Percentiles rank a stretch among this genome's conserved stretches.
Evolutionary conservation across 2,113 vertebrate species (phyloP).

Genomic region (Oreocharis arfaki): DNA sequence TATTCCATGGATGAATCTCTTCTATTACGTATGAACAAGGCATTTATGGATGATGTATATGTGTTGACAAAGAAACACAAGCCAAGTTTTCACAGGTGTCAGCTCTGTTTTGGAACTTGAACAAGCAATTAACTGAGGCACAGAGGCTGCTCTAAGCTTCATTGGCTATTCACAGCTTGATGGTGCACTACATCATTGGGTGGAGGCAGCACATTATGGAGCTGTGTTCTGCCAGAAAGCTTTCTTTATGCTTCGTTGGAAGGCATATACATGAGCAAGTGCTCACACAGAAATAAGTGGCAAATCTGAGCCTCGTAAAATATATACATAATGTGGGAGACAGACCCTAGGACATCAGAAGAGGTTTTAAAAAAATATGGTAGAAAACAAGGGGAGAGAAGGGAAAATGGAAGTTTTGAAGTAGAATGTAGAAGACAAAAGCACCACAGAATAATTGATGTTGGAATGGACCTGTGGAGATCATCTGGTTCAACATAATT

Average conservation of each 20-base stretch:
- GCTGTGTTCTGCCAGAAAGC: neutral
- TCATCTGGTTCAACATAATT: neutral
- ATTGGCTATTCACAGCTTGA: neutral
- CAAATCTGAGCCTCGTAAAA: neutral
- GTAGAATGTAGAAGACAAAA: neutral
- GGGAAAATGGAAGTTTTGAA: neutral
- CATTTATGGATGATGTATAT: neutral
- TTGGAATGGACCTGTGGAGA: neutral
- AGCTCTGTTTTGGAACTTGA: neutral
- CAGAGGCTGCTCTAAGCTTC: neutral
- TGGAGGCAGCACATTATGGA: neutral
- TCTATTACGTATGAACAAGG: neutral
- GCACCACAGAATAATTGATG: neutral
- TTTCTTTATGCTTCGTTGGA: neutral
- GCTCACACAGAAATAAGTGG: neutral
- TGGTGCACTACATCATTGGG: neutral
- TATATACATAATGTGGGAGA: neutral
- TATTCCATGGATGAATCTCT: neutral
- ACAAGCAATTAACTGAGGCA: neutral
- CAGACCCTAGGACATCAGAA: neutral
- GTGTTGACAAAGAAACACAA: neutral
- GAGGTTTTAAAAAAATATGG: neutral
- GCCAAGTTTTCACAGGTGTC: conserved; percentile 33
- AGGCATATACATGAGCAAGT: neutral
- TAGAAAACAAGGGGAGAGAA: neutral